Percentiles rank a stretch among this genome's conserved stretches.
These are phyloP conservation scores for Escarpia spicata DNA, from an alignment of 2,888 invertebrate genomes.

Conservation along the genomic window DNA sequence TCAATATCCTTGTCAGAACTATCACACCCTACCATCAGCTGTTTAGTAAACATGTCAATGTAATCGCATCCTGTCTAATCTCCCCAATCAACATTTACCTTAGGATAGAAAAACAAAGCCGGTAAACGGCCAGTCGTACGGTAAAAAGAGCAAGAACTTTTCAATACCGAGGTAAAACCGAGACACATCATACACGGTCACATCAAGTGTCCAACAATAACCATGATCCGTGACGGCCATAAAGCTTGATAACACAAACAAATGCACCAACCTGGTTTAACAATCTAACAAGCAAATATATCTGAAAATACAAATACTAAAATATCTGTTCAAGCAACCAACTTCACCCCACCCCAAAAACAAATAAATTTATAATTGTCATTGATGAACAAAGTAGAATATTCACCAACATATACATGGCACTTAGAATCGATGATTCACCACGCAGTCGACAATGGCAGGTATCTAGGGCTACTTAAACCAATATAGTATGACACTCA, in stretches of 20 bases:
- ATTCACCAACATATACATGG: background rate
- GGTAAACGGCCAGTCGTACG: background rate
- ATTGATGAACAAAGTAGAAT: background rate
- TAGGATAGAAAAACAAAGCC: slow-evolving; percentile 3
- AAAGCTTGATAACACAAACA: background rate
- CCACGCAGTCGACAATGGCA: background rate
- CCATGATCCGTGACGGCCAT: background rate
- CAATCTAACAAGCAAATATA: background rate
- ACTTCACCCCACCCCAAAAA: background rate
- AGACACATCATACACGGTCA: background rate
- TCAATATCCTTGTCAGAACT: background rate
- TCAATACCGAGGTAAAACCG: background rate
- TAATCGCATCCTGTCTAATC: background rate
- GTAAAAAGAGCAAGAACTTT: background rate
- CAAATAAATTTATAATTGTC: background rate
- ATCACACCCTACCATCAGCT: background rate
- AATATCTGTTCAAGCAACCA: background rate
- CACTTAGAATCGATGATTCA: background rate
- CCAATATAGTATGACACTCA: background rate
- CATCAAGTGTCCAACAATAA: background rate
- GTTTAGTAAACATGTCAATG: slow-evolving; percentile 16
- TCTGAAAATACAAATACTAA: background rate
- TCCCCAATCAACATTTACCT: slow-evolving; percentile 12
- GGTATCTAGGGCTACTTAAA: background rate
- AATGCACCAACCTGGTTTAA: background rate